A percentile compares a stretch with the other conserved stretches of the same genome.
Evolutionary conservation across 2,888 invertebrate genomes (phyloP).

Genomic region (Cistogaster globosa): DNA sequence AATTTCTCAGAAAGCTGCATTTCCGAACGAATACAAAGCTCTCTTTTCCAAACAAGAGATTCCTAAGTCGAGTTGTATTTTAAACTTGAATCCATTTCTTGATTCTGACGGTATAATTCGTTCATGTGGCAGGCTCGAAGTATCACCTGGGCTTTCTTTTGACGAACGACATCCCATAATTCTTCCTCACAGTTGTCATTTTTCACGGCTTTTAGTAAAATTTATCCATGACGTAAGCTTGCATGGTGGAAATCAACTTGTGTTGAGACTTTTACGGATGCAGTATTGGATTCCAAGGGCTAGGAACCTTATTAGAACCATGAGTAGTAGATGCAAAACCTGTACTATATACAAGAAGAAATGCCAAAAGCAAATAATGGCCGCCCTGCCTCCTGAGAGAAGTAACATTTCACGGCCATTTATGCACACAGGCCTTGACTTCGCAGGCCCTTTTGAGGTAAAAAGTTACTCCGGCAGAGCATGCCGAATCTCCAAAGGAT

Average conservation of each 20-base stretch:
- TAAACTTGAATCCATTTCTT: slow-evolving; percentile 28
- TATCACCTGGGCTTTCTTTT: background rate
- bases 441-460: too few species aligned
- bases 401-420: background rate
- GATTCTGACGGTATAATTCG: slow-evolving; percentile 36
- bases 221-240: slow-evolving; percentile 10
- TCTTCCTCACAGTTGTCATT: background rate
- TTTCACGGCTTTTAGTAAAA: background rate
- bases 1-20: slow-evolving; percentile 9
- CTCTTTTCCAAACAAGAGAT: slow-evolving; percentile 29
- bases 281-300: slow-evolving; percentile 13
- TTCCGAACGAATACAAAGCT: slow-evolving; percentile 27
- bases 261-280: background rate
- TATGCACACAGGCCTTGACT: slow-evolving; percentile 1
- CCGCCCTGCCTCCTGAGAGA: background rate
- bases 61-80: slow-evolving; percentile 29
- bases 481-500: too few species aligned
- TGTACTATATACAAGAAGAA: background rate
- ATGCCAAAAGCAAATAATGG: slow-evolving; percentile 2
- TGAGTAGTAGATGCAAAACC: background rate
- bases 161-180: slow-evolving; percentile 1
- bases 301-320: background rate
- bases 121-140: slow-evolving; percentile 27
- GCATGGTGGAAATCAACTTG: background rate
- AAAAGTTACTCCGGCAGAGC: too few species aligned